These are phyloP conservation scores for Cyphomyrmex costatus DNA, from an alignment of 1,140 invertebrate species.

Conservation along the genomic window DNA sequence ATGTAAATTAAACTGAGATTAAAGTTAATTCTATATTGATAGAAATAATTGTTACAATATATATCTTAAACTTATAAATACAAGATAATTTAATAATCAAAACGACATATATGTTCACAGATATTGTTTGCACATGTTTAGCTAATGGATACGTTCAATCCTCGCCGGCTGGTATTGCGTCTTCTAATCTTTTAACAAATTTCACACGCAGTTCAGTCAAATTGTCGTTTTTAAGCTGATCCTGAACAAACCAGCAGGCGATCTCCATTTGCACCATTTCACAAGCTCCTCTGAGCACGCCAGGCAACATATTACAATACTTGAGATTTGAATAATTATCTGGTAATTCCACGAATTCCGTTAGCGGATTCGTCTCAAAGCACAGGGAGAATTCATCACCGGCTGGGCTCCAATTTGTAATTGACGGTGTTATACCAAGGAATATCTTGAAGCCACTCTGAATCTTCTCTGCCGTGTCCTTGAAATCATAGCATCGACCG, in stretches of 20 bases:
- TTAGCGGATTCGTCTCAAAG: slow-evolving; percentile 97
- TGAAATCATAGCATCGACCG: slow-evolving; percentile 97
- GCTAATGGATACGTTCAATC: slow-evolving; percentile 89
- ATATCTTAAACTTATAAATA: slow-evolving; percentile 30
- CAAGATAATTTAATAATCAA: slow-evolving; percentile 3
- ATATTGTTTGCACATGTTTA: not conserved
- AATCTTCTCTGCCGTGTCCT: slow-evolving; percentile 99
- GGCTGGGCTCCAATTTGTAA: slow-evolving; percentile 97
- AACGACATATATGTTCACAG: not conserved
- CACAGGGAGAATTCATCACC: slow-evolving; percentile 99
- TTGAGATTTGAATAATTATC: slow-evolving; percentile 94
- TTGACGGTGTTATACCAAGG: slow-evolving; percentile 95
- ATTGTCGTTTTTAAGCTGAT: slow-evolving; percentile 98
- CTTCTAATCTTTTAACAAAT: slow-evolving; percentile 98
- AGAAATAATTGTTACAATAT: slow-evolving; percentile 43
- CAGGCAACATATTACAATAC: slow-evolving; percentile 98
- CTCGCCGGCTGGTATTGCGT: slow-evolving; percentile 99
- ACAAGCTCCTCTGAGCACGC: slow-evolving; percentile 96
- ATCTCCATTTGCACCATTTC: slow-evolving; percentile 97
- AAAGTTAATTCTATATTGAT: too few relatives aligned
- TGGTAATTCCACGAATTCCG: slow-evolving; percentile 99
- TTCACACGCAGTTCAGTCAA: slow-evolving; percentile 98
- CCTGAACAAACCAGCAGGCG: slow-evolving; percentile 94
- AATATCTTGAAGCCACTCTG: slow-evolving; percentile 96
- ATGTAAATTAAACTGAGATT: too few relatives aligned